A percentile compares a stretch with the other conserved stretches of the same genome.
These are phyloP conservation scores for Caenorhabditis sp. DNA, from an alignment of 2,888 invertebrate genomes.

Conservation along the genomic window DNA sequence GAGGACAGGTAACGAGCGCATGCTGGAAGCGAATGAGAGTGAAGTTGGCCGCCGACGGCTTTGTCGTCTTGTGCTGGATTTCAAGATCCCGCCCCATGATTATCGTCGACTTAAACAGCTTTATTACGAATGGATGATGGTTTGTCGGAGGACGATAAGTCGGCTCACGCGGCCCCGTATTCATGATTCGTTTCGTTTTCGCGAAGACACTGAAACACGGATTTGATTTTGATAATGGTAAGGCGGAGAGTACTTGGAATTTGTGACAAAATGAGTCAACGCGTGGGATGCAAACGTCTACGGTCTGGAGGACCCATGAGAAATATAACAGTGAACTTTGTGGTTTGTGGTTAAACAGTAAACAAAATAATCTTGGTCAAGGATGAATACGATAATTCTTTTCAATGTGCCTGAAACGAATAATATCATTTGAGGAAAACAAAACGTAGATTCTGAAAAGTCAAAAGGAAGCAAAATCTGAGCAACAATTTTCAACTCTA, in stretches of 20 bases:
- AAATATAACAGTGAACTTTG: no score
- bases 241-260: not conserved
- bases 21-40: constrained; percentile 34
- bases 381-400: no score
- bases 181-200: constrained; percentile 24
- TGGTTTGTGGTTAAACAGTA: no score
- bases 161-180: constrained; percentile 23
- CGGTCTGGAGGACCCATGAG: no score
- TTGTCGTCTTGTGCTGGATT: constrained; percentile 17
- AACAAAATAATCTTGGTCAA: no score
- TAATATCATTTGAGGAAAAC: no score
- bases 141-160: constrained; percentile 38
- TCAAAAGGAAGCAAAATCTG: constrained; percentile 8
- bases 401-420: no score
- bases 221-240: constrained; percentile 7
- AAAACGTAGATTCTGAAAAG: no score
- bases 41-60: constrained; percentile 18
- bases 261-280: not conserved
- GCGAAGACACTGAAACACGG: constrained; percentile 1
- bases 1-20: constrained; percentile 45
- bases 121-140: constrained; percentile 36
- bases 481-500: constrained; percentile 7
- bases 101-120: constrained; percentile 50
- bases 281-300: not conserved
- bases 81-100: constrained; percentile 41